phyloP scores from a whole-genome alignment of 2,113 vertebrate species.

The Eptatretus burgeri region DNA sequence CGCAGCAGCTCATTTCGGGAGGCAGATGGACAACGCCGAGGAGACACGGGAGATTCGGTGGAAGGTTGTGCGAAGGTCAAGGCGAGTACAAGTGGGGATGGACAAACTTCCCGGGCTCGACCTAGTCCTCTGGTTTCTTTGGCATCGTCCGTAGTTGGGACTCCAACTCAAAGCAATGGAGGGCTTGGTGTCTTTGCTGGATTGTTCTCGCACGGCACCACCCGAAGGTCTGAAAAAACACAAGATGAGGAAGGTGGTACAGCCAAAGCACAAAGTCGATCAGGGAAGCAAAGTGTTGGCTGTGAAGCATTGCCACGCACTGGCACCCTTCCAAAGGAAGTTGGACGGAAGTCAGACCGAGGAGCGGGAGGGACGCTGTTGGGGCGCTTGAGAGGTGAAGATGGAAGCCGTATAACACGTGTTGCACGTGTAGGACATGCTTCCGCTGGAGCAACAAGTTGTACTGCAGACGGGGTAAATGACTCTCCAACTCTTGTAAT shows the following conservation, averaged over 20 bases:
- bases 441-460: too few relatives aligned
- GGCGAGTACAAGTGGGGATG: neutral
- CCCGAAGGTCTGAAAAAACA: neutral
- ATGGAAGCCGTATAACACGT: too few relatives aligned
- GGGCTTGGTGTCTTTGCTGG: neutral
- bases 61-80: neutral
- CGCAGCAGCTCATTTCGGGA: slow-evolving; percentile 82
- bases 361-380: neutral
- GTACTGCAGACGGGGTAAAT: too few relatives aligned
- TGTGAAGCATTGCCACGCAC: neutral
- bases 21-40: slow-evolving; percentile 17
- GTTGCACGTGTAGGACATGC: too few relatives aligned
- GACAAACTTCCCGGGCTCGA: neutral
- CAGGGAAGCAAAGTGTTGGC: neutral
- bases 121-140: neutral
- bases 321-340: neutral
- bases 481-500: too few relatives aligned
- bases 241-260: neutral
- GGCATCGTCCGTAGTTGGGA: neutral
- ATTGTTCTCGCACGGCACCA: neutral
- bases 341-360: neutral
- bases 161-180: neutral
- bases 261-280: neutral
- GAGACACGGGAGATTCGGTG: neutral
- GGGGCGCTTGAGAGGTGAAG: neutral